These are phyloP conservation scores for Zaprionus bogoriensis DNA, from an alignment of 2,888 invertebrate species.

Conservation along the genomic window DNA sequence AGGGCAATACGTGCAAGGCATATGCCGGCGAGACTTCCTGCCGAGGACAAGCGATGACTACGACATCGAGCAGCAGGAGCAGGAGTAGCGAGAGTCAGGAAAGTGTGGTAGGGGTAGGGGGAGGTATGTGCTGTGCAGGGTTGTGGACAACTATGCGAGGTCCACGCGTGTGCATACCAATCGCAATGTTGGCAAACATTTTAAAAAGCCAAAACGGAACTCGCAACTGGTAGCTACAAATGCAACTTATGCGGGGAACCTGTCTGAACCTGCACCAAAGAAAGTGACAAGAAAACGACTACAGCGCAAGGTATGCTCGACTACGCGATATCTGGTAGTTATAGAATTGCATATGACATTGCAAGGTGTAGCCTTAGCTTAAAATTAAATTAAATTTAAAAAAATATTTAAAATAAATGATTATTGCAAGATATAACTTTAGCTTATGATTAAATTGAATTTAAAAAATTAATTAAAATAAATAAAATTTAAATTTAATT, in stretches of 20 bases:
- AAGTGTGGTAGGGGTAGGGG: too few relatives aligned
- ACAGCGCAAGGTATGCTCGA: background rate
- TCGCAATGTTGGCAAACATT: conserved; percentile 74
- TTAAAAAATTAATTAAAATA: too few relatives aligned
- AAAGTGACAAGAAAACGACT: conserved; percentile 34
- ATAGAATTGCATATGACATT: too few relatives aligned
- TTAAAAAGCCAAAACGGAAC: conserved; percentile 50
- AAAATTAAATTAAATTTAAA: too few relatives aligned
- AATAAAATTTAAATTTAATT: too few relatives aligned
- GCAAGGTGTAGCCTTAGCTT: too few relatives aligned
- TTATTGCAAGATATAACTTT: too few relatives aligned
- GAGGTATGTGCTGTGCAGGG: conserved; percentile 6
- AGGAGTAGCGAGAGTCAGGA: background rate
- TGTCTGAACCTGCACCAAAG: conserved; percentile 34
- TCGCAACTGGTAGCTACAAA: conserved; percentile 55
- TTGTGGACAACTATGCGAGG: conserved; percentile 69
- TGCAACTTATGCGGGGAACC: conserved; percentile 61
- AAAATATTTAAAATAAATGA: too few relatives aligned
- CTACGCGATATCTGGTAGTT: too few relatives aligned
- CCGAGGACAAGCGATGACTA: conserved; percentile 60
- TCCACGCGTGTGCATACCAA: conserved; percentile 78
- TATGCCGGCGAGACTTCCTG: conserved; percentile 75
- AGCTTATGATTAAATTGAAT: too few relatives aligned
- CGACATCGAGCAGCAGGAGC: conserved; percentile 7
- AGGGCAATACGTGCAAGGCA: conserved; percentile 75